A percentile compares a stretch with the other conserved stretches of the same genome.
Conservation (phyloP, 2,888 invertebrate species). For the Drosophila cognata region DNA sequence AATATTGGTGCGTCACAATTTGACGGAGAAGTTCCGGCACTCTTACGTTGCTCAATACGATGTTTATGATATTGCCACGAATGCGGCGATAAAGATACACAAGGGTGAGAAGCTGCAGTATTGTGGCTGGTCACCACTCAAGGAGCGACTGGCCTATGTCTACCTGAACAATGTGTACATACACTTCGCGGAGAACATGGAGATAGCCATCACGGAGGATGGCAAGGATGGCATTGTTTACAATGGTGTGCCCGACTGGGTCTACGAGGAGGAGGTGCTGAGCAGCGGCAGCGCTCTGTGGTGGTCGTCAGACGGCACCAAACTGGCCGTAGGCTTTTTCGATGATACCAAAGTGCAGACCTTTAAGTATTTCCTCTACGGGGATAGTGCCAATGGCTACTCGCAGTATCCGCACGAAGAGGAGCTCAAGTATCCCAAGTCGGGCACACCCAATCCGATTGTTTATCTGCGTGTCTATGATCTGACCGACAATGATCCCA, state of each 20-base stretch:
- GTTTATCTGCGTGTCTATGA: constrained; percentile 89
- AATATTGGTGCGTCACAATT: constrained; percentile 80
- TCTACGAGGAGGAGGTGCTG: constrained; percentile 96
- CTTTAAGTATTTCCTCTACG: constrained; percentile 89
- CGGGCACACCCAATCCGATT: constrained; percentile 90
- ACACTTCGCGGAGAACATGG: constrained; percentile 75
- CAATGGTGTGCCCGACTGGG: constrained; percentile 96
- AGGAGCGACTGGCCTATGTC: constrained; percentile 87
- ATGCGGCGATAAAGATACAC: constrained; percentile 85
- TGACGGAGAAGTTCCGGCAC: constrained; percentile 87
- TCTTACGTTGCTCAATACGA: constrained; percentile 88
- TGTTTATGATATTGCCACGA: constrained; percentile 86
- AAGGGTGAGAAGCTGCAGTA: constrained; percentile 87
- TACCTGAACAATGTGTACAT: constrained; percentile 89
- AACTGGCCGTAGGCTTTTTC: constrained; percentile 90
- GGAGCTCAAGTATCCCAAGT: constrained; percentile 92
- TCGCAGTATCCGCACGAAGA: constrained; percentile 89
- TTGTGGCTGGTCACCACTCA: constrained; percentile 87
- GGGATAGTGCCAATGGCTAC: constrained; percentile 86
- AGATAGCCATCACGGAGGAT: constrained; percentile 87
- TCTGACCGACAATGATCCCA: constrained; percentile 84
- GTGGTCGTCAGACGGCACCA: constrained; percentile 90
- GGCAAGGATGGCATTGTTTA: constrained; percentile 89
- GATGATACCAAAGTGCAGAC: constrained; percentile 89
- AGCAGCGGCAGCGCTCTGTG: constrained; percentile 90